These are phyloP conservation scores for Uria aalge DNA, from an alignment of 2,113 vertebrate genomes.

Conservation along the genomic window DNA sequence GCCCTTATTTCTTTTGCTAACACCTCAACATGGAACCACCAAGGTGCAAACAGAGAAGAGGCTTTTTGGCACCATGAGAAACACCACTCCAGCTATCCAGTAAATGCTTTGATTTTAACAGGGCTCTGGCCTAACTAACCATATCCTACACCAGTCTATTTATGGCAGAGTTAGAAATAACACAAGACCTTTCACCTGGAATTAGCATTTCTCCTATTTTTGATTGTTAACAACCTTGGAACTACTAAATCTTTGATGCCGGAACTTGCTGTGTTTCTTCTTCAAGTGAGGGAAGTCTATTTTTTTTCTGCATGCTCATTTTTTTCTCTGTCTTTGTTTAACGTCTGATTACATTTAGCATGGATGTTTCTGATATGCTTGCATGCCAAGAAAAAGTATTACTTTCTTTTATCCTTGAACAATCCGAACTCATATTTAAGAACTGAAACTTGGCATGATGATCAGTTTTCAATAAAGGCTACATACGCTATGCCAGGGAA, in stretches of 20 bases:
- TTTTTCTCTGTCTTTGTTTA: not conserved
- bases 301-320: not conserved
- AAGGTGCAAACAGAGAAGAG: rapidly evolving
- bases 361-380: constrained; percentile 30
- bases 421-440: not conserved
- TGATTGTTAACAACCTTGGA: not conserved
- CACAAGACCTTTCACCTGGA: not conserved
- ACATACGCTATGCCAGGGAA: not conserved
- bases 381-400: not conserved
- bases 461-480: not conserved
- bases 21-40: not conserved
- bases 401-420: not conserved
- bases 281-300: not conserved
- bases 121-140: not conserved
- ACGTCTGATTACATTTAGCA: constrained; percentile 45
- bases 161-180: not conserved
- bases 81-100: not conserved
- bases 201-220: not conserved
- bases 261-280: not conserved
- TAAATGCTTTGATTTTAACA: not conserved
- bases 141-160: not conserved
- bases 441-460: not conserved
- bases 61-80: not conserved
- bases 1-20: not conserved
- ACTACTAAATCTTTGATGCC: not conserved